Base-by-base conservation (phyloP, 2,113 vertebrate genomes). In the Protomyctophum bolini region DNA sequence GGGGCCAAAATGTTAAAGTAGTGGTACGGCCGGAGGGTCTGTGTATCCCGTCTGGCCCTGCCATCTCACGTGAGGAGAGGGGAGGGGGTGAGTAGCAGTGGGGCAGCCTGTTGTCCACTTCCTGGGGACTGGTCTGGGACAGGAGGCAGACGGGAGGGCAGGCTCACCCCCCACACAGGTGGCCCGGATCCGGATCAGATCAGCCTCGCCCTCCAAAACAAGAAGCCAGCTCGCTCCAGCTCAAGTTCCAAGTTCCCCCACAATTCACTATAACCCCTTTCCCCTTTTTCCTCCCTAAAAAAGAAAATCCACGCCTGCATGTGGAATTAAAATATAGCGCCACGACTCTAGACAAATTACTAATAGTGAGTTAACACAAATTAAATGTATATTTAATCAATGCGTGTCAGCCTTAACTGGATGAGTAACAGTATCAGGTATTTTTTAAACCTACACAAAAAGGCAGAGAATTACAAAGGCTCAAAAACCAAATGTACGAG, bases 101-200 rank as follows among this genome's bases (percentile, higher is more conserved):
- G 21, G 57, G 79, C 77, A 73, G 81, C 82, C 79, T 84, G 77
- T 79, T 86, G 87, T 82, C 87, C 72, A 83, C 82, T 89, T 91
- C 89, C 90, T 90, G 83, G 75, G 88, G 83, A 87, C 80, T 73
- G 78, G 82, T 81, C 78, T 72, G 77, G 79, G 84, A 86, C 77
- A 81, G 86, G 85, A 90, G 83, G 86, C 88, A 89, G 88, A 90
- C 79, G 80, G 86, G 84, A 79, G 73, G 85, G 82, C 77, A 78
- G 83, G 77, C 84, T 68, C 28, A 2, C 28, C 10, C 83, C 84
- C 89, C 79, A 85, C 83, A 86, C 83, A 89, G 86, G 89, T 87
- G 91, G 88, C 86, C 87, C 82, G 87, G 90, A 91, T 90, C 81
- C 83, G 86, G 86, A 85, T 81, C 71, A 72, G 83, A 73, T 88